These are phyloP conservation scores for Drosophila rufa DNA, from an alignment of 1,140 invertebrate species.

Conservation along the genomic window DNA sequence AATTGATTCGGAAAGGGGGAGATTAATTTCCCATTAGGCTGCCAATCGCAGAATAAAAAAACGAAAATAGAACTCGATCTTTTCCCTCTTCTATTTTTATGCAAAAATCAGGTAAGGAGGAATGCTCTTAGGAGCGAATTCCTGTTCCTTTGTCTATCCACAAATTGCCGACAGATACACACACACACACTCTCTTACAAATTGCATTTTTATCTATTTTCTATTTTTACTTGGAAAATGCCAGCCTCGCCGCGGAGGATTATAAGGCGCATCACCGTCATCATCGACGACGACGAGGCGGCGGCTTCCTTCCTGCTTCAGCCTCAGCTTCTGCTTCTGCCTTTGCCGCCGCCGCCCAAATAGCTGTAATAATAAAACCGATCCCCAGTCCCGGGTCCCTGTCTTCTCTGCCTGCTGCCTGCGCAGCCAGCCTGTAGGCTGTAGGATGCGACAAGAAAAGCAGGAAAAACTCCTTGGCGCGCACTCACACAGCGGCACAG, in stretches of 20 bases:
- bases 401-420: conserved; percentile 29
- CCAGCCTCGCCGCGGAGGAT: conserved; percentile 66
- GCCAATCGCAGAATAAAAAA: conserved; percentile 18
- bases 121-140: conserved; percentile 73
- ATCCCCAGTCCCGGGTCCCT: conserved; percentile 27
- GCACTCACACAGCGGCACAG: conserved; percentile 30
- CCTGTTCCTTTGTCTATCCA: conserved; percentile 81
- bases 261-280: conserved; percentile 56
- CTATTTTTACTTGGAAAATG: conserved; percentile 78
- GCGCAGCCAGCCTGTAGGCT: conserved; percentile 38
- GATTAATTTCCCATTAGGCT: conserved; percentile 41
- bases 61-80: conserved; percentile 6
- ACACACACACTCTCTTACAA: conserved; percentile 38
- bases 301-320: conserved; percentile 76
- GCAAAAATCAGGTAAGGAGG: conserved; percentile 67
- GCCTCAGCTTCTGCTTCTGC: not conserved
- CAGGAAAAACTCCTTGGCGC: conserved; percentile 80
- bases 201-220: conserved; percentile 78
- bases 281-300: conserved; percentile 16
- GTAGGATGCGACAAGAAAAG: conserved; percentile 81
- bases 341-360: conserved; percentile 50
- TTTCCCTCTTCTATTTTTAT: conserved; percentile 68
- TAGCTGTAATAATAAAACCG: conserved; percentile 76
- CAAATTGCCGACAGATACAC: conserved; percentile 70
- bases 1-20: conserved; percentile 33